Conservation (phyloP, 2,888 invertebrate species). For the Caenorhabditis becei region DNA sequence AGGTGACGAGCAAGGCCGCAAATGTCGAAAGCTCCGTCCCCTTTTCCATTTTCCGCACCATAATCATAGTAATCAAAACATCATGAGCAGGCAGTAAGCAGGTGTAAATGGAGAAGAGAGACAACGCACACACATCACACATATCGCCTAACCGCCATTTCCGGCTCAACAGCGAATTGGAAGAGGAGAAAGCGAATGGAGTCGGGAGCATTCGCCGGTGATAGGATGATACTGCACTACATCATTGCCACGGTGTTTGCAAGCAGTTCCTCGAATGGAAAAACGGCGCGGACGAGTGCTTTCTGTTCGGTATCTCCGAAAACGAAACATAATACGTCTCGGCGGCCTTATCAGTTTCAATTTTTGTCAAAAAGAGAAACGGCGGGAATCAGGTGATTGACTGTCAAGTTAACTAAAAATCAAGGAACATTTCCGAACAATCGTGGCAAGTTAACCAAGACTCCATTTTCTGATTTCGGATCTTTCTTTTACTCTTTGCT, state of each 20-base stretch:
- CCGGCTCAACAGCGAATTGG: background rate
- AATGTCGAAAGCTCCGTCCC: background rate
- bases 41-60: constrained; percentile 11
- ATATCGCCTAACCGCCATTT: background rate
- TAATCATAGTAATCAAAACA: constrained; percentile 40
- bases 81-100: background rate
- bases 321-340: constrained; percentile 3
- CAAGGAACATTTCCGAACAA: background rate
- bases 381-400: background rate
- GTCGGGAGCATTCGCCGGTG: background rate
- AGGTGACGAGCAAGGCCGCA: background rate
- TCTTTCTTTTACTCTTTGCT: background rate
- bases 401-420: background rate
- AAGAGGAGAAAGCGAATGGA: background rate
- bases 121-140: background rate
- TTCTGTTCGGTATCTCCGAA: constrained; percentile 11
- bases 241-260: background rate
- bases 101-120: constrained; percentile 6
- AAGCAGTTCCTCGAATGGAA: background rate
- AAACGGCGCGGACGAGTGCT: constrained; percentile 1
- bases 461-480: background rate
- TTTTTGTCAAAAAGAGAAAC: constrained; percentile 1
- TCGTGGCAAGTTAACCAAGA: background rate
- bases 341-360: constrained; percentile 1
- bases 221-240: background rate